Base-by-base conservation (phyloP, 2,888 invertebrate genomes). In the Orthosia gracilis region DNA sequence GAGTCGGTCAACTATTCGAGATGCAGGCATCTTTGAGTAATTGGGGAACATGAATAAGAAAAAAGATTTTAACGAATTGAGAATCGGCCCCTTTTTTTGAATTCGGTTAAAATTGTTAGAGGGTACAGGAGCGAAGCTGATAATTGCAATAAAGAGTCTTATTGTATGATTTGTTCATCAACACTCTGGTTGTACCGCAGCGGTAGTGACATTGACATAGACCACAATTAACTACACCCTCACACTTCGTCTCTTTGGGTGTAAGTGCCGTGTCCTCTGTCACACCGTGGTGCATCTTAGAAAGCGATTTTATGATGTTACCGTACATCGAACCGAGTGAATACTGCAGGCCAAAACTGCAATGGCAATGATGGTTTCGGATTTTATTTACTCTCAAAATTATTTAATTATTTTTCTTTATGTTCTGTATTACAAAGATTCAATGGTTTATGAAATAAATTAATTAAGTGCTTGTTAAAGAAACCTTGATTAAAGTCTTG, bases 151-250 rank as follows among this genome's bases (percentile, higher is more conserved):
- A 49, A 67, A 78, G 13, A 59, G 40, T 65, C 52, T n/a, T 50
- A 50, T 78, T 40, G 62, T 79, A 71, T 62, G 70, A 74, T 82
- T 83, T 79, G 68, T 82, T 81, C 63, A 18, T 31, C 50, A 49
- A 73, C 65, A 57, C 72, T 57, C 74, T 66, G 63, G 58, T 68
- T 66, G 63, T 68, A 40, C 72, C 73, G 67, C 75, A 70, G 82
- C 87, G 85, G 87, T 88, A 88, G 90, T 90, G 90, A 92, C 91
- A 88, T 88, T 90, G 89, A 91, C 90, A 89, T 85, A 89, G 85
- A 88, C 90, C 89, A 90, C 91, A 92, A 92, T 92, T 92, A 92
- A 92, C 90, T 90, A 90, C 87, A 85, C 88, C 88, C 88, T 90
- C 88, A 89, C 89, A 90, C 88, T 89, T 89, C 83, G 81, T 80